These are phyloP conservation scores for Prionailurus bengalensis DNA, from an alignment of 2,113 vertebrate species.

Conservation along the genomic window DNA sequence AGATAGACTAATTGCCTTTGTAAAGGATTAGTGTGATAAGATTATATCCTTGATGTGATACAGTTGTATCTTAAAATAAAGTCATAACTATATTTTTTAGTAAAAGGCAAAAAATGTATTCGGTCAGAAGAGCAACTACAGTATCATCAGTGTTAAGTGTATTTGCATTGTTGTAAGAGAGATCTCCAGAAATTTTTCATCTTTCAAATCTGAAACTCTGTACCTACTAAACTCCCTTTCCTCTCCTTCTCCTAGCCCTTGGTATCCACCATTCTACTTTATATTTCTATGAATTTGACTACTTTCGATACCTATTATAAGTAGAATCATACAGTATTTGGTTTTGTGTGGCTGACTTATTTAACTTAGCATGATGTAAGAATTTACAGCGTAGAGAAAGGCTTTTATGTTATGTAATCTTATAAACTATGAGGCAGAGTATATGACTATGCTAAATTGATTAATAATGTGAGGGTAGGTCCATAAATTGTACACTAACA, in stretches of 20 bases:
- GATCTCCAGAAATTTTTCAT: background rate
- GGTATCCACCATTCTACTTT: background rate
- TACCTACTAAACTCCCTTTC: background rate
- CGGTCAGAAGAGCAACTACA: background rate
- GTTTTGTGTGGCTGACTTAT: background rate
- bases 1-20: background rate
- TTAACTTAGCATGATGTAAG: background rate
- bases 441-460: background rate
- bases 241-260: background rate
- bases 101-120: background rate
- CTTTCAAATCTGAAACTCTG: constrained; percentile 15
- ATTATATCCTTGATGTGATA: constrained; percentile 4
- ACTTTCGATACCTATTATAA: background rate
- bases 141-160: background rate
- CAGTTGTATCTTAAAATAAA: background rate
- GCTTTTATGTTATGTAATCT: background rate
- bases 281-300: background rate
- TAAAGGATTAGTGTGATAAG: background rate
- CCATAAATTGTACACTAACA: background rate
- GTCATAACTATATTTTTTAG: background rate
- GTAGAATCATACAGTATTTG: background rate
- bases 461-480: constrained; percentile 15
- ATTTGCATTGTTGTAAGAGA: constrained; percentile 11
- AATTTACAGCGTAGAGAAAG: background rate
- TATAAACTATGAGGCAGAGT: background rate